These are phyloP conservation scores for Hippoglossus stenolepis DNA, from an alignment of 2,113 vertebrate genomes.

Conservation along the genomic window DNA sequence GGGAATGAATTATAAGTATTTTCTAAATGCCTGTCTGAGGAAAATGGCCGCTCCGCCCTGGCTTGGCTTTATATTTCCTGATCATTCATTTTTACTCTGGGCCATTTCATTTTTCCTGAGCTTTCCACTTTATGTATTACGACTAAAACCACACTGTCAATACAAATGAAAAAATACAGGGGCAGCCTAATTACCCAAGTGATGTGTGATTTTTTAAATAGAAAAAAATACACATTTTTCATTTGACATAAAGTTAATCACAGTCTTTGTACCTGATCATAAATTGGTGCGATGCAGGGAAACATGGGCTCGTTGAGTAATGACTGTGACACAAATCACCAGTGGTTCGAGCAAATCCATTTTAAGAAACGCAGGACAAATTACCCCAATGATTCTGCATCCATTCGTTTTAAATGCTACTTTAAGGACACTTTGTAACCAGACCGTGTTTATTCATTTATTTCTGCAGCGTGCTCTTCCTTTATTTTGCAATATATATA, in stretches of 20 bases:
- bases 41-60: background rate
- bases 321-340: constrained; percentile 1
- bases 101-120: constrained; percentile 8
- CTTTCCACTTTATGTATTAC: constrained; percentile 13
- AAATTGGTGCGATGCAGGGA: background rate
- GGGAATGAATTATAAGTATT: constrained; percentile 18
- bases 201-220: background rate
- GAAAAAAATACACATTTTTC: constrained; percentile 3
- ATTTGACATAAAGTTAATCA: constrained; percentile 8
- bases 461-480: background rate
- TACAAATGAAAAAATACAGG: constrained; percentile 14
- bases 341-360: background rate
- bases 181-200: constrained; percentile 16
- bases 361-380: background rate
- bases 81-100: constrained; percentile 17
- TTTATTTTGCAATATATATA: constrained; percentile 11
- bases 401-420: constrained; percentile 27
- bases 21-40: constrained; percentile 25
- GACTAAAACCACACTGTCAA: constrained; percentile 8
- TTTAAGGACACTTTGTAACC: constrained; percentile 18
- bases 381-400: constrained; percentile 6
- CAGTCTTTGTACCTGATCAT: constrained; percentile 14
- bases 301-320: background rate
- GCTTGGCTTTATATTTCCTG: background rate
- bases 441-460: constrained; percentile 1